These are phyloP conservation scores for Pithecia hirsuta DNA, from an alignment of 2,797 vertebrate species.

Conservation along the genomic window DNA sequence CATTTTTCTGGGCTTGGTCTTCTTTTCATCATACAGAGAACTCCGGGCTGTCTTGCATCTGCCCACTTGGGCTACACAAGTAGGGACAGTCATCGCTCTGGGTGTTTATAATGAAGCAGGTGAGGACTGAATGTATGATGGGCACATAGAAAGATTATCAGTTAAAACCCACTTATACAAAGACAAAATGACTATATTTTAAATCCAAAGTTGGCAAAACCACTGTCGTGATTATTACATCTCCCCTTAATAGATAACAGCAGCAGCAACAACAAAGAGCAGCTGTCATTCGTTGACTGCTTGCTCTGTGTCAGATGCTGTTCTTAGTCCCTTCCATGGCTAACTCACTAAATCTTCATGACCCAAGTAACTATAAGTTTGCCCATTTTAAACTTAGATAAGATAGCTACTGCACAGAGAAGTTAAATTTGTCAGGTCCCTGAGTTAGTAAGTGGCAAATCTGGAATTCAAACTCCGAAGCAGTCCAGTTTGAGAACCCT, in stretches of 20 bases:
- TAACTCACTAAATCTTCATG: background rate
- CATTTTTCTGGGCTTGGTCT: background rate
- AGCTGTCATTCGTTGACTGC: background rate
- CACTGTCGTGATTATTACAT: background rate
- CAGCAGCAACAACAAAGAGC: background rate
- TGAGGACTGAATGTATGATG: background rate
- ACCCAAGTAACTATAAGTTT: background rate
- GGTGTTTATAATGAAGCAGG: background rate
- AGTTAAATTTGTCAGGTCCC: background rate
- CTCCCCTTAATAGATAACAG: background rate
- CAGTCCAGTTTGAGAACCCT: background rate
- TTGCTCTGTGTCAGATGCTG: background rate
- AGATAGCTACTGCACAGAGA: background rate
- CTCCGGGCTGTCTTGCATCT: background rate
- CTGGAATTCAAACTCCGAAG: background rate
- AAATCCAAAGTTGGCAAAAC: background rate
- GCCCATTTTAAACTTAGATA: background rate
- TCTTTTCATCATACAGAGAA: background rate
- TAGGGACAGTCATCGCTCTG: background rate
- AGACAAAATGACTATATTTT: background rate
- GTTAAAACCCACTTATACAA: background rate
- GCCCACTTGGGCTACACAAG: background rate
- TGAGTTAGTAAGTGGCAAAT: background rate
- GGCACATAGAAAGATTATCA: background rate
- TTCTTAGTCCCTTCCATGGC: background rate